Evolutionary conservation across 2,888 invertebrate species (phyloP).

Genomic region (Sceliomorpha sp.): DNA sequence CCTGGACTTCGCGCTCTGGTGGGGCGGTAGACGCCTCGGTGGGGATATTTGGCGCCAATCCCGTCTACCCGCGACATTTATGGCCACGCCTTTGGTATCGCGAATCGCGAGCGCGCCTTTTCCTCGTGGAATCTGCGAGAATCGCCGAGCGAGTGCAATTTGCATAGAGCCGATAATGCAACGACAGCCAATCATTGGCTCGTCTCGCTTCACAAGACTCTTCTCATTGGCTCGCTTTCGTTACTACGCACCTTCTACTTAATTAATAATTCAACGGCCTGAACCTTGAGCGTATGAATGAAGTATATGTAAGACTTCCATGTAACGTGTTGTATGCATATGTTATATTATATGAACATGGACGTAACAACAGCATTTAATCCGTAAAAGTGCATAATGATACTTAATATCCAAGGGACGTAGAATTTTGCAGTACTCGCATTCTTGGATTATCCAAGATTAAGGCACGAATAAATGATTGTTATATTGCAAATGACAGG

Average conservation of each 20-base stretch:
- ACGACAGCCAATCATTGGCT: constrained; percentile 52
- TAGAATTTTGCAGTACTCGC: too few species aligned
- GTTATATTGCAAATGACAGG: too few species aligned
- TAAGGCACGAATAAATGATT: too few species aligned
- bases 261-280: constrained; percentile 50
- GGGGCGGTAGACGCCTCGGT: constrained; percentile 72
- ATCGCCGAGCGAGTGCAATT: constrained; percentile 49
- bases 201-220: constrained; percentile 16
- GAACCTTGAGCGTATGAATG: constrained; percentile 38
- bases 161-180: constrained; percentile 59
- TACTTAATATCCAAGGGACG: too few species aligned
- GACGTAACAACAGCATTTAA: too few species aligned
- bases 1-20: constrained; percentile 79
- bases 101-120: constrained; percentile 64
- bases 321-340: neutral
- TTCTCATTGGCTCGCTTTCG: constrained; percentile 28
- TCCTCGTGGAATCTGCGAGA: constrained; percentile 57
- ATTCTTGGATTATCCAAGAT: too few species aligned
- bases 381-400: too few species aligned
- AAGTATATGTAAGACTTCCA: constrained; percentile 7
- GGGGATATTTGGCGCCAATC: constrained; percentile 77
- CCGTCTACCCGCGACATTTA: constrained; percentile 72
- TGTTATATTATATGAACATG: too few species aligned
- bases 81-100: constrained; percentile 70
- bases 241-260: constrained; percentile 13